These are phyloP conservation scores for Temnopleurus reevesii DNA, from an alignment of 53 echinoderm and acorn worm genomes.

Conservation along the genomic window DNA sequence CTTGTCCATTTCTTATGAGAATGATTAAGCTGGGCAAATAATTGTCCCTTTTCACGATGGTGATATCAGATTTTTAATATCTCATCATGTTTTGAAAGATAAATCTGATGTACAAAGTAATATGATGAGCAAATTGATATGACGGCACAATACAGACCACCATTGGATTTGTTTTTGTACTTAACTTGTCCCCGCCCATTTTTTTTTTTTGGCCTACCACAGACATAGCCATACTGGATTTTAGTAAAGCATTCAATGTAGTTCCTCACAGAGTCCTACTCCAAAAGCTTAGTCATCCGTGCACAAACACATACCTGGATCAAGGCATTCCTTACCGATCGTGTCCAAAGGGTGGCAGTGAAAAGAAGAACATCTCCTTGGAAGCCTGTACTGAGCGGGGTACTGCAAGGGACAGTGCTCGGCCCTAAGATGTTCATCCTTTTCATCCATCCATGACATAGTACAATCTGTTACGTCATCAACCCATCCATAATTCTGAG, in stretches of 20 bases:
- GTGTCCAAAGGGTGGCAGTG: slow-evolving; percentile 57
- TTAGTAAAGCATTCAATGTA: slow-evolving; percentile 54
- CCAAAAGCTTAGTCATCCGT: slow-evolving; percentile 16
- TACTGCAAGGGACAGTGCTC: slow-evolving; percentile 41
- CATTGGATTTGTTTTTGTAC: too few relatives aligned
- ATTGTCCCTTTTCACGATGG: too few relatives aligned
- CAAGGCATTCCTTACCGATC: slow-evolving; percentile 34
- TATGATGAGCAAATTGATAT: too few relatives aligned
- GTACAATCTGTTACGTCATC: not conserved
- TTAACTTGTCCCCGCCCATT: too few relatives aligned
- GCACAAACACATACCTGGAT: slow-evolving; percentile 38
- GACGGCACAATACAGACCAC: too few relatives aligned
- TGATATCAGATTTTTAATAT: too few relatives aligned
- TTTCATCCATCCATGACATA: not conserved
- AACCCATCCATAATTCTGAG: not conserved
- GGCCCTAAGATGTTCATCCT: slow-evolving; percentile 31
- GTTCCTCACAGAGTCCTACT: slow-evolving; percentile 48
- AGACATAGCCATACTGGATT: slow-evolving; percentile 46
- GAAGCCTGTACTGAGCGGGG: slow-evolving; percentile 36
- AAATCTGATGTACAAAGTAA: too few relatives aligned
- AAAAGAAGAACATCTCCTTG: slow-evolving; percentile 3
- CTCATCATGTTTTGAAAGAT: too few relatives aligned
- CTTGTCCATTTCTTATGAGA: too few relatives aligned
- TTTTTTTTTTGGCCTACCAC: too few relatives aligned
- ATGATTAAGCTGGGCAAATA: too few relatives aligned